Evolutionary conservation across 2,888 invertebrate genomes (phyloP).

Genomic region (Hetaerina titia): DNA sequence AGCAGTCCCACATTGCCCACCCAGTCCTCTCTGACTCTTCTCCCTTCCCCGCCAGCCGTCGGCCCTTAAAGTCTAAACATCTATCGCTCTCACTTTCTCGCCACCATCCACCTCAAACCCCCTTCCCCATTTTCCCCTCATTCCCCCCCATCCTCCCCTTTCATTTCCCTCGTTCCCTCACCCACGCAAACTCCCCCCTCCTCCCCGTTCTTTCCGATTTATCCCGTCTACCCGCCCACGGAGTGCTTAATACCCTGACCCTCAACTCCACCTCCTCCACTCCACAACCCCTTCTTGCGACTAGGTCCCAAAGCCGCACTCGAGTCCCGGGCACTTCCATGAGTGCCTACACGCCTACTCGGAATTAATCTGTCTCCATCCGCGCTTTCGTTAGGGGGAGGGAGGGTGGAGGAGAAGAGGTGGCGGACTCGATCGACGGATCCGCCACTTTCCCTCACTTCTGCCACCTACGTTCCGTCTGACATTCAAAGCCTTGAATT

Average conservation of each 20-base stretch:
- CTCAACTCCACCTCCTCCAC: neutral
- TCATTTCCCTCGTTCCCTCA: neutral
- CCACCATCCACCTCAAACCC: neutral
- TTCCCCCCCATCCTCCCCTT: neutral
- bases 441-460: too few species aligned
- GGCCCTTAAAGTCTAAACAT: neutral
- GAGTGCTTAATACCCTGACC: neutral
- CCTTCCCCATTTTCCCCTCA: neutral
- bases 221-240: neutral
- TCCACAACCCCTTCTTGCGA: neutral
- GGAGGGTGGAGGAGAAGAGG: too few species aligned
- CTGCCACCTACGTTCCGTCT: too few species aligned
- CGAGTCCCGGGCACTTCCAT: neutral
- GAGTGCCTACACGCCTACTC: neutral
- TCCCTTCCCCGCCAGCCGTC: neutral
- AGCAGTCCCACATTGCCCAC: constrained; percentile 59
- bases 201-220: neutral
- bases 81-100: constrained; percentile 6
- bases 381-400: too few species aligned
- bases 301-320: neutral
- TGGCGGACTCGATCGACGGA: too few species aligned
- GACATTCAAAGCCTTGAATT: too few species aligned
- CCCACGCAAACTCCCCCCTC: neutral
- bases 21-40: neutral
- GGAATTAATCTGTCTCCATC: too few species aligned